Evolutionary conservation across 2,113 vertebrate genomes (phyloP).

Genomic region (Austrofundulus limnaeus): DNA sequence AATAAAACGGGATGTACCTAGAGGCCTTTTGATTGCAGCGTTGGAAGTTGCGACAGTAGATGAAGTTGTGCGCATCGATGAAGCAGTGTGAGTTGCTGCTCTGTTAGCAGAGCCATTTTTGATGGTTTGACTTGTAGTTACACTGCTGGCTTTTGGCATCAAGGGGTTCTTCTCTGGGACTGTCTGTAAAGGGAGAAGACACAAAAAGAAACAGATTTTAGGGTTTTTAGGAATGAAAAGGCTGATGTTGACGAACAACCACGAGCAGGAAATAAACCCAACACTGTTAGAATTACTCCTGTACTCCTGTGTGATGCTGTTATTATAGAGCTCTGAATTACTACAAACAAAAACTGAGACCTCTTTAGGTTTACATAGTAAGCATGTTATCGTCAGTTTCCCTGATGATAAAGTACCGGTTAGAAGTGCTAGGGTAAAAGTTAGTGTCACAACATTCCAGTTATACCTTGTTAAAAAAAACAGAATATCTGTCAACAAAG

Average conservation of each 20-base stretch:
- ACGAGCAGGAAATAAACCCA: not conserved
- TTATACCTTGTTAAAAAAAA: too few relatives aligned
- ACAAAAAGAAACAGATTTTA: not conserved
- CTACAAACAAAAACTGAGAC: too few relatives aligned
- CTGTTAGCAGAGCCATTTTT: conserved; percentile 70
- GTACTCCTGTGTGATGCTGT: too few relatives aligned
- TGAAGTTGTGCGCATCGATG: conserved; percentile 45
- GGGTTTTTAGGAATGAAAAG: not conserved
- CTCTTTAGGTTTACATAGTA: too few relatives aligned
- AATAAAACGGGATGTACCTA: conserved; percentile 58
- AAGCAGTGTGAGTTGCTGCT: conserved; percentile 60
- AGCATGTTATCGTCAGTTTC: too few relatives aligned
- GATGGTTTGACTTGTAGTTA: conserved; percentile 54
- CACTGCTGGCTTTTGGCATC: conserved; percentile 74
- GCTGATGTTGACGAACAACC: fast-evolving
- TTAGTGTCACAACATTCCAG: too few relatives aligned
- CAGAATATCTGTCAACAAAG: too few relatives aligned
- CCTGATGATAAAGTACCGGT: too few relatives aligned
- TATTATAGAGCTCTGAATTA: too few relatives aligned
- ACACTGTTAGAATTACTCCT: too few relatives aligned
- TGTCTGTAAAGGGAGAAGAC: conserved; percentile 25
- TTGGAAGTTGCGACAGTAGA: conserved; percentile 25
- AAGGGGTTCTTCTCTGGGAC: conserved; percentile 76
- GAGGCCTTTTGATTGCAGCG: conserved; percentile 77
- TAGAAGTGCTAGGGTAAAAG: too few relatives aligned